Evolutionary conservation across 2,888 invertebrate genomes (phyloP).

Genomic region (Tetrapedia diversipes): DNA sequence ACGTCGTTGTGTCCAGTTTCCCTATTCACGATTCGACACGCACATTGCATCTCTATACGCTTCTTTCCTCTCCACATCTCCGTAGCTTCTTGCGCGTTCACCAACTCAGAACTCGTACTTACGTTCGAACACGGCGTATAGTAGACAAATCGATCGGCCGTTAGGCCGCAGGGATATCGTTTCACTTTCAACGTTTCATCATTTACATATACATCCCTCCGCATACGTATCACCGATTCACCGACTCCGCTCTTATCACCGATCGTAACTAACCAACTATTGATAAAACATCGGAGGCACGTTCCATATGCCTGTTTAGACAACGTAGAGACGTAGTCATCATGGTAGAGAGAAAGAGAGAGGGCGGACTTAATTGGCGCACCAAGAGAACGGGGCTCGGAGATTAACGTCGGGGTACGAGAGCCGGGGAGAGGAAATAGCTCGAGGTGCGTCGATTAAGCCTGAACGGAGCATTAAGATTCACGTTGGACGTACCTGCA

Average conservation of each 20-base stretch:
- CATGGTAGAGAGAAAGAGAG: conserved; percentile 9
- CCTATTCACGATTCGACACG: conserved; percentile 4
- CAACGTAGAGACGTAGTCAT: conserved; percentile 25
- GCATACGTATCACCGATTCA: not conserved
- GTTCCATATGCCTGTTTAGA: conserved; percentile 45
- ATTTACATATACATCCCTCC: too few relatives aligned
- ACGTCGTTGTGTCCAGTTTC: too few relatives aligned
- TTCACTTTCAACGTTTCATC: not conserved
- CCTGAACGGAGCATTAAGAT: conserved; percentile 53
- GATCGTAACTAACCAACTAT: not conserved
- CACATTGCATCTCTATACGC: conserved; percentile 32
- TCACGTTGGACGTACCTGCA: conserved; percentile 76
- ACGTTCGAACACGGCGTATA: too few relatives aligned
- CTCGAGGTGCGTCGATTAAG: conserved; percentile 71
- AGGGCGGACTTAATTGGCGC: conserved; percentile 45
- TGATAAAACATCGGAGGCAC: conserved; percentile 21
- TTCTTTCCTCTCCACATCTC: conserved; percentile 12
- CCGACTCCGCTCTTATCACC: not conserved
- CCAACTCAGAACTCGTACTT: too few relatives aligned
- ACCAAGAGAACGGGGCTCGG: conserved; percentile 11
- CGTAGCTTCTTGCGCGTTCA: conserved; percentile 9
- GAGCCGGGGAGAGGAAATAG: not conserved
- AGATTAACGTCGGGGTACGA: not conserved
- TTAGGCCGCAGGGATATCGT: not conserved
- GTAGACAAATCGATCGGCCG: not conserved